phyloP scores from a whole-genome alignment of 2,888 invertebrate species.

The Lasioglossum oenotherae region DNA sequence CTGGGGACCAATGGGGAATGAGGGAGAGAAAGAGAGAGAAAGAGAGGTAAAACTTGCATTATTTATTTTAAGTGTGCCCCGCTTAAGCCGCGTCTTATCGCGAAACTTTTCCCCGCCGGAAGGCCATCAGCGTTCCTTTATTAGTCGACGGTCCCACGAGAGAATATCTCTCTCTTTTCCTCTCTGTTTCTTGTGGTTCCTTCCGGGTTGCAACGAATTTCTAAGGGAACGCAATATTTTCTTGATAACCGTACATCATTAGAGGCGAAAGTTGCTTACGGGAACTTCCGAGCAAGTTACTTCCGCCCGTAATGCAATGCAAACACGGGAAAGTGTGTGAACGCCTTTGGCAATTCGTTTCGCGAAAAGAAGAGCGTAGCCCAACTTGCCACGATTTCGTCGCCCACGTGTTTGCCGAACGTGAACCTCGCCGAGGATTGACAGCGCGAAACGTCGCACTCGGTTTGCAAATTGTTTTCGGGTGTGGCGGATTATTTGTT shows the following conservation, averaged over 20 bases:
- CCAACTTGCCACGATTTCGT: background rate
- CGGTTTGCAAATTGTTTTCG: background rate
- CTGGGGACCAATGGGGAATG: background rate
- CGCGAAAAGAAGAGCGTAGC: background rate
- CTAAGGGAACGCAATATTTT: background rate
- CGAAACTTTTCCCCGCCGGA: slow-evolving; percentile 19
- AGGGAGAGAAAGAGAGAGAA: background rate
- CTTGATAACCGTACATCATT: slow-evolving; percentile 1
- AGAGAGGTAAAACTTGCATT: background rate
- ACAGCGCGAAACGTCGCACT: background rate
- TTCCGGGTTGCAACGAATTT: background rate
- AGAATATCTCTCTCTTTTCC: background rate
- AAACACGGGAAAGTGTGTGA: background rate
- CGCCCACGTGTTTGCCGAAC: background rate
- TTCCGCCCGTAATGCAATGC: background rate
- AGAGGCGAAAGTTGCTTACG: background rate
- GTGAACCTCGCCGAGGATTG: background rate
- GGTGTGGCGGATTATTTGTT: background rate
- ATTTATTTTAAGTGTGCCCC: slow-evolving; percentile 32
- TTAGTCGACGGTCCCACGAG: background rate
- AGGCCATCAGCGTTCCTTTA: slow-evolving; percentile 19
- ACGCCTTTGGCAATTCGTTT: background rate
- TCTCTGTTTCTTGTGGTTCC: background rate
- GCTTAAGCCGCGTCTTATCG: slow-evolving; percentile 29
- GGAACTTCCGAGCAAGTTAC: background rate